Base-by-base conservation (phyloP, 2,113 vertebrate genomes). In the Catharus fuscescens region DNA sequence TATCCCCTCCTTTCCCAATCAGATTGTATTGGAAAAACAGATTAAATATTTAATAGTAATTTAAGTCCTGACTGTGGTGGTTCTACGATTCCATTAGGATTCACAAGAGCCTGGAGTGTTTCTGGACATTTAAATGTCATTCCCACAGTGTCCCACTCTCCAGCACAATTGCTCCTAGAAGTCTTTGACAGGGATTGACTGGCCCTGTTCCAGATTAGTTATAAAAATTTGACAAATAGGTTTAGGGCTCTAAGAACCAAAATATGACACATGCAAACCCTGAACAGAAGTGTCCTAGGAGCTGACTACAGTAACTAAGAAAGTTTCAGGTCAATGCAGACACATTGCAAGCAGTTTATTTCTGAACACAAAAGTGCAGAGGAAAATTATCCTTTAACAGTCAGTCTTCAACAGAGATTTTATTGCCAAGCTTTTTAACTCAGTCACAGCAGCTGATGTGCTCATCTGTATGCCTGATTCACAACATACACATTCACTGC, bases 161-260 rank as follows among this genome's bases (percentile, higher is more conserved):
- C 5, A 57, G 66, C 3, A 40, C 24, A 50, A 50, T 26, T 50
- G 14, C 16, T 32, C 8, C 23, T 25, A 6, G 0, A 53, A 64
- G 8, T 10, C 36, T 32, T 77, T 28, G 26, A 44, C 36, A 24
- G 42, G 31, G 71, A 36, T 61, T 85, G 62, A 48, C 48, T 48
- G 32, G 20, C 44, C 18, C 34, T 80, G 10, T 32, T 69, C 62
- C 18, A 74, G 28, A 77, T 50, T 12, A 70, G 57, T 36, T 71
- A 85, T 21, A 69, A 18, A 65, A 82, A 62, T 28, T 42, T 64
- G 66, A 80, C 60, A 87, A 40, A 32, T 25, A 52, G 45, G 72
- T 92, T 91, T 59, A 94, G 56, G 61, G 86, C 85, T 92, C 56
- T 69, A 88, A 79, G 90, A 95, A 88, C 56, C 72, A 82, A 89